phyloP scores from a whole-genome alignment of 2,797 vertebrate genomes.

The Acipenser oxyrinchus region DNA sequence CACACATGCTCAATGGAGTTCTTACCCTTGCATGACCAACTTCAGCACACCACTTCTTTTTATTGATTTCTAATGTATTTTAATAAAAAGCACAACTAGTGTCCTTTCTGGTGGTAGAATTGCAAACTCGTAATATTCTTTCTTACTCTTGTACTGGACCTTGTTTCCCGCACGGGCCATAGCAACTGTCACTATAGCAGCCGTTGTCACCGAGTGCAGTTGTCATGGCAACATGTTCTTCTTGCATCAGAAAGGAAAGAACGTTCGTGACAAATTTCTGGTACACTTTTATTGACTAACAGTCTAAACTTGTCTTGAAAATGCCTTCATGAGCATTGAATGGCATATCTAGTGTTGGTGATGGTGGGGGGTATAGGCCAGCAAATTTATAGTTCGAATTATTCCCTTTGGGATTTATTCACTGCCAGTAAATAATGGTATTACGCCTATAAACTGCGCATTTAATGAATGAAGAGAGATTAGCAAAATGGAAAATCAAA shows the following conservation, averaged over 20 bases:
- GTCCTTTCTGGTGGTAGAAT: constrained; percentile 59
- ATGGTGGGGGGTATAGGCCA: too few relatives aligned
- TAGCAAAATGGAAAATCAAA: too few relatives aligned
- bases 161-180: constrained; percentile 45
- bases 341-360: too few relatives aligned
- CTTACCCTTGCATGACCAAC: constrained; percentile 50
- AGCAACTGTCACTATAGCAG: constrained; percentile 51
- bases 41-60: constrained; percentile 56
- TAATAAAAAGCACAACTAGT: constrained; percentile 57
- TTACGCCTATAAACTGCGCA: too few relatives aligned
- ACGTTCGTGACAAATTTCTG: constrained; percentile 19
- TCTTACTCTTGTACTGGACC: constrained; percentile 36
- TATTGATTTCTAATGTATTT: constrained; percentile 65
- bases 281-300: too few relatives aligned
- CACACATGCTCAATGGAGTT: constrained; percentile 55
- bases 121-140: constrained; percentile 56
- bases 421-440: too few relatives aligned
- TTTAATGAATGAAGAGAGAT: too few relatives aligned
- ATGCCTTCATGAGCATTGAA: too few relatives aligned
- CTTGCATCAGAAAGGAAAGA: constrained; percentile 24
- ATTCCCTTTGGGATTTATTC: too few relatives aligned
- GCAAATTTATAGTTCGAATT: too few relatives aligned
- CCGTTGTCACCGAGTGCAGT: constrained; percentile 48
- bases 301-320: too few relatives aligned
- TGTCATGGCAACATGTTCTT: constrained; percentile 40